Evolutionary conservation across 2,113 vertebrate genomes (phyloP).

Genomic region (Nerophis ophidion): DNA sequence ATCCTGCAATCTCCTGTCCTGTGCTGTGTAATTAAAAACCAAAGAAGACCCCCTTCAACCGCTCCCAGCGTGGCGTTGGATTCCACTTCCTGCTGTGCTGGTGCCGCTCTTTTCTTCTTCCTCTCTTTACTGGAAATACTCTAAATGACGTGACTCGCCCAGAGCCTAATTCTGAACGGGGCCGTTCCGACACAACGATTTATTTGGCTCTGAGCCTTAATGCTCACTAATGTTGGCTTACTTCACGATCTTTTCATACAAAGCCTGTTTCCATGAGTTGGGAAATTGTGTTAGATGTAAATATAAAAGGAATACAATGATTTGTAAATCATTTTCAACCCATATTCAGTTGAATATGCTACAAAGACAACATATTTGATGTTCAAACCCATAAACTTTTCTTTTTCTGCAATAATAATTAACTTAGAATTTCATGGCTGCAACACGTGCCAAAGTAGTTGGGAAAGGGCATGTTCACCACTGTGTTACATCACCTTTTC

Average conservation of each 20-base stretch:
- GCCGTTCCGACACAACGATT: slow-evolving; percentile 6
- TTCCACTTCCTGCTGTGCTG: slow-evolving; percentile 39
- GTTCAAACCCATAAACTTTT: no score
- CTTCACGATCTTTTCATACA: neutral
- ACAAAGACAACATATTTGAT: no score
- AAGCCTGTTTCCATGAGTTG: no score
- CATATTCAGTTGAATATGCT: no score
- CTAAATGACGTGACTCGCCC: neutral
- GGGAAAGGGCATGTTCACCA: no score
- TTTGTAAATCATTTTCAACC: no score
- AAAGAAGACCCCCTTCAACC: slow-evolving; percentile 52
- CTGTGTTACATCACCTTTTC: no score
- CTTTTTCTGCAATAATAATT: no score
- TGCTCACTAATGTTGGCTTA: neutral
- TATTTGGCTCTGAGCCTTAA: neutral
- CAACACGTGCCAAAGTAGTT: no score
- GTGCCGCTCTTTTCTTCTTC: slow-evolving; percentile 24
- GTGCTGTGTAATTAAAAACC: slow-evolving; percentile 64
- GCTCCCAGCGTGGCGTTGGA: slow-evolving; percentile 35
- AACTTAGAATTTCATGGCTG: no score
- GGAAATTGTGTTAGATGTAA: no score
- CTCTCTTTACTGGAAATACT: slow-evolving; percentile 21
- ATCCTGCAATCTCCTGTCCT: slow-evolving; percentile 51
- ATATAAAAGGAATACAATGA: no score
- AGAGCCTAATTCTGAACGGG: slow-evolving; percentile 1